Base-by-base conservation (phyloP, 2,888 invertebrate genomes). In the Temnothorax ravouxi region DNA sequence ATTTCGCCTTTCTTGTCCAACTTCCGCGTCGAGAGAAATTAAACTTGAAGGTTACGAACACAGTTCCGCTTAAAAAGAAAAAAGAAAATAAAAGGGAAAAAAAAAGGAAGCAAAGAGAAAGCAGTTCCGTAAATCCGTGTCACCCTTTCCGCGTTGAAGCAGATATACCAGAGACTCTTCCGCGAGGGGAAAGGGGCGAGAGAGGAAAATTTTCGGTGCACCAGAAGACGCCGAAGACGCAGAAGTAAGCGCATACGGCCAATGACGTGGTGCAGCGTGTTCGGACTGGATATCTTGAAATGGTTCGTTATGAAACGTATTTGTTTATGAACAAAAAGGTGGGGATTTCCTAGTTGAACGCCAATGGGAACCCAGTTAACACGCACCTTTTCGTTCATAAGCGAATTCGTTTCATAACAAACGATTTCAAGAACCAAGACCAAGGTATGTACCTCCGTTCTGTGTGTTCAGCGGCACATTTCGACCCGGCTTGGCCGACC, bases 401-500 rank as follows among this genome's bases (percentile, higher is more conserved):
- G 3, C 29, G 29, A 29, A 29, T 29, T 29, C 3, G 29, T 29
- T 29, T 29, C 29, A 29, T 29, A 29, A 29, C 29, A 29, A 29
- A 29, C 29, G 29, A 29, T 3, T 29, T 29, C 29, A 3, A 29
- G 29, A 29, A 29, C 3, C 29, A 3, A 29, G 29, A 29, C 3
- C 3, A 29, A 29, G 29, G 29, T 0, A 29, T 29, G 29, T 29
- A 25, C 3, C 29, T 3, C 38, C 1, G 38, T 38, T 38, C 8
- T 5, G 38, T 0, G n/a, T 34, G 41, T 41, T 21, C 11, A n/a
- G 8, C 52, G 38, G 11, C 44, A 21, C 44, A 15, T 21, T 72
- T 66, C 56, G 84, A 80, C 41, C 25, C 59, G 41, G 84, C 34
- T 62, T 54, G 66, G 52, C 80, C 76, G 47, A 67, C 88, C 87